Evolutionary conservation across 1,140 invertebrate genomes (phyloP), one percentile per base, ranked within the genome.

Genomic region (Lineus longissimus): DNA sequence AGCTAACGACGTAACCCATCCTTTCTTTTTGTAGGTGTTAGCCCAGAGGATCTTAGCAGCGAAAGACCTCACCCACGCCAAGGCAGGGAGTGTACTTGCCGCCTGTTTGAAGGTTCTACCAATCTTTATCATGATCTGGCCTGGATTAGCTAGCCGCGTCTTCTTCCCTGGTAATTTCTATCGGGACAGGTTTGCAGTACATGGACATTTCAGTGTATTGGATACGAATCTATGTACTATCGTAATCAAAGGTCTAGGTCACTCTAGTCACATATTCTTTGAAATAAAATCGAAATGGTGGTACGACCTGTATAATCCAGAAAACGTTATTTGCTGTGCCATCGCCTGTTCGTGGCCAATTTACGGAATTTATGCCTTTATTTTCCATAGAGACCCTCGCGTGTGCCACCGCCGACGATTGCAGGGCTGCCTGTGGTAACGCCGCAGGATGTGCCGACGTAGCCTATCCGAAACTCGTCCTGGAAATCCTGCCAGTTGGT

Each of bases 141-240:
- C 84, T 17, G 84, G 84, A 22, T 86, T 85, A 84, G 83, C 83
- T 9, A 76, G 81, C 17, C 67, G 84, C 47, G 76, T 84, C 15
- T 67, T 85, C 0, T 79, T 59, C 63, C 69, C 72, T 70, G 72
- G 78, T 80, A 69, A n/a, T n/a, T n/a, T n/a, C n/a, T n/a, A n/a
- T n/a, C n/a, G n/a, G n/a, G n/a, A n/a, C n/a, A n/a, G n/a, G n/a
- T n/a, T n/a, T n/a, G n/a, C n/a, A n/a, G n/a, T 36, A 36, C 4
- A 36, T 36, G 4, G 33, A 7, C 15, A 36, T 4, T 15, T 15
- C 4, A 36, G 15, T 36, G 4, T 36, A 7, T 15, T 36, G 33
- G 6, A 4, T 36, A 36, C 4, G 15, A 36, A 36, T 4, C 33
- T 7, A 15, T 4, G 33, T 36, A 36, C 6, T 36, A 36, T 7